Base-by-base conservation (phyloP, 2,888 invertebrate genomes). In the Aelia acuminata region DNA sequence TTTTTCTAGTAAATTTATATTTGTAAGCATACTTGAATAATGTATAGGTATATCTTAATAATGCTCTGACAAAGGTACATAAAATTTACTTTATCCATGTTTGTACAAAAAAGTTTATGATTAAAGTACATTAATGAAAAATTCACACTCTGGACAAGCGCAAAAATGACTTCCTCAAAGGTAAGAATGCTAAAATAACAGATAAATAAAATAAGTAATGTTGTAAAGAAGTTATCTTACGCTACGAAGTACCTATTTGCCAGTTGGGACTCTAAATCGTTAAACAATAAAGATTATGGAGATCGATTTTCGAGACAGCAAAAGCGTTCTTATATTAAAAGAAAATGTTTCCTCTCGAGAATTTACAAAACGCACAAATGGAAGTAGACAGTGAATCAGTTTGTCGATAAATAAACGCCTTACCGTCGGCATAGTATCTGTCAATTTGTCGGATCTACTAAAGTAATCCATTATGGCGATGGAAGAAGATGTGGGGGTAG, bases 391-490 rank as follows among this genome's bases (percentile, higher is more conserved):
- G 18, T 18, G 63, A n/a, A 11, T 43, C 80, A 80, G 43, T 80
- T 80, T 47, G n/a, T 80, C 80, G 80, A 80, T 80, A 80, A 80
- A n/a, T 39, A 80, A 80, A 80, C 80, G 43, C 80, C 80, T 80
- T 80, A 80, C 80, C 39, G 43, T 43, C 39, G 80, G 80, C 80
- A 80, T 47, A 70, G 63, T 35, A 70, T 70, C 63, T 35, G 63
- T 70, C 80, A 80, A 80, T 80, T 80, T 80, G 80, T 80, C 80
- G 80, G 80, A 80, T 80, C 80, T 80, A 80, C 43, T 80, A 80
- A 80, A 80, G 80, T 80, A 80, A 80, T 80, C 80, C 80, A 80
- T 80, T 80, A 80, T 80, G 80, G 80, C 80, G 85, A 53, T 47
- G 84, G 47, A 31, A 84, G 84, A 31, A 53, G 85, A 50, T 35